Evolutionary conservation across 2,797 vertebrate species (phyloP).

Genomic region (Epinephelus malabaricus): DNA sequence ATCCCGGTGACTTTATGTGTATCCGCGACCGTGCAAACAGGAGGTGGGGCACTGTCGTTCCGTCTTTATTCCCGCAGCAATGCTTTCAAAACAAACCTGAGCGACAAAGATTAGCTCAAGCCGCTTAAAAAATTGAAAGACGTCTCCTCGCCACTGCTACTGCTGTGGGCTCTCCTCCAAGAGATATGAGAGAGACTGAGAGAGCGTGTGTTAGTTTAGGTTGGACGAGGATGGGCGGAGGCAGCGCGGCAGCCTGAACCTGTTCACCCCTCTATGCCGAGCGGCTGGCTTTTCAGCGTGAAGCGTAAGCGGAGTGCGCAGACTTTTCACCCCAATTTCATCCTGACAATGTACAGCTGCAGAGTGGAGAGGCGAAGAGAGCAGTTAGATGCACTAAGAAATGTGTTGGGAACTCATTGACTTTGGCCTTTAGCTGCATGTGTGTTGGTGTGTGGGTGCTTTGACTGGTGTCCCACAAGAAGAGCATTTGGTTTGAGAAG

Average conservation of each 20-base stretch:
- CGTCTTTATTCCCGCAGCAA: slow-evolving; percentile 63
- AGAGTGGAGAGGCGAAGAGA: slow-evolving; percentile 24
- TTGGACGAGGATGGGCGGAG: slow-evolving; percentile 56
- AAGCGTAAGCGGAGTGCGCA: slow-evolving; percentile 34
- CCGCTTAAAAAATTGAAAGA: slow-evolving; percentile 84
- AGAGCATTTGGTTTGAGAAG: slow-evolving; percentile 6
- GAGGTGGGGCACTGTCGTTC: slow-evolving; percentile 57
- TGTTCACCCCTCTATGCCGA: slow-evolving; percentile 68
- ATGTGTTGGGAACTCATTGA: slow-evolving; percentile 63
- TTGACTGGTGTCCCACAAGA: slow-evolving; percentile 10
- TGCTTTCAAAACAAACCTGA: slow-evolving; percentile 82
- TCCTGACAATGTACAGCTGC: slow-evolving; percentile 63
- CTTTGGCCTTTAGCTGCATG: slow-evolving; percentile 53
- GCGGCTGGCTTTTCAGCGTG: slow-evolving; percentile 58
- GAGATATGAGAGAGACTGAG: slow-evolving; percentile 54
- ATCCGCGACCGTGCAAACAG: slow-evolving; percentile 27
- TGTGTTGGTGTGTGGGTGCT: slow-evolving; percentile 3
- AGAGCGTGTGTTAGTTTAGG: slow-evolving; percentile 34
- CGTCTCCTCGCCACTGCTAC: slow-evolving; percentile 50
- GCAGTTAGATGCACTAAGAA: slow-evolving; percentile 27
- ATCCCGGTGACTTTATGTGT: slow-evolving; percentile 21
- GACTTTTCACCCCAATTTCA: slow-evolving; percentile 80
- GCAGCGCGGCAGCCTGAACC: slow-evolving; percentile 71
- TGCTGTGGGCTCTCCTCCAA: slow-evolving; percentile 66
- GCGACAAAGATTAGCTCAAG: slow-evolving; percentile 79